Percentiles rank a stretch among this genome's conserved stretches.
Evolutionary conservation across 2,888 invertebrate genomes (phyloP).

Genomic region (Nemurella pictetii): DNA sequence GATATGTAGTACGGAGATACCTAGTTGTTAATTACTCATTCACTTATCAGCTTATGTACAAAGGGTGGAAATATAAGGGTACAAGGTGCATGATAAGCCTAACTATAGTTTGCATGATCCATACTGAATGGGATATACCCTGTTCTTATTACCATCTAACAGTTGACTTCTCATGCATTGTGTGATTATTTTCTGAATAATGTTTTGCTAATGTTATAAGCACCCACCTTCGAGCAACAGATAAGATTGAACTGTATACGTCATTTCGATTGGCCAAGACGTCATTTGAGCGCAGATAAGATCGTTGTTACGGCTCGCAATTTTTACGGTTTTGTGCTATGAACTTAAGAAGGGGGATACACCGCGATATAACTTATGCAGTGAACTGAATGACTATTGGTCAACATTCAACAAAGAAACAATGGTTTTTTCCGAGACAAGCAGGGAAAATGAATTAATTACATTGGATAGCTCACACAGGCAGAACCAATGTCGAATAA

Average conservation of each 20-base stretch:
- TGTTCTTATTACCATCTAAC: not conserved
- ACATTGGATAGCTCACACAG: not conserved
- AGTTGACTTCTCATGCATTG: not conserved
- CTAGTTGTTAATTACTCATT: not conserved
- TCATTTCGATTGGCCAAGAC: not conserved
- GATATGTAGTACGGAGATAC: not conserved
- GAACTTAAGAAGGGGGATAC: not conserved
- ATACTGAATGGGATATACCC: not conserved
- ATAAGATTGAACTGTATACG: not conserved
- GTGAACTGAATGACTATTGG: slow-evolving; percentile 3
- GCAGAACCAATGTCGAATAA: slow-evolving; percentile 3
- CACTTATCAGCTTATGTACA: not conserved
- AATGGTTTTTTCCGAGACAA: not conserved
- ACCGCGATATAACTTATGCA: not conserved
- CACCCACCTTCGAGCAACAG: not conserved
- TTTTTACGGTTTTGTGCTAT: slow-evolving; percentile 6
- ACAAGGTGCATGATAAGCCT: not conserved
- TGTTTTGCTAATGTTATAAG: not conserved
- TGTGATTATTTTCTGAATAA: not conserved
- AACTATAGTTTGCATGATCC: not conserved
- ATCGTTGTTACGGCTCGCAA: slow-evolving; percentile 7
- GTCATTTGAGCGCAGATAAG: not conserved
- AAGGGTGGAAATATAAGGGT: not conserved
- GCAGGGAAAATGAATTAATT: slow-evolving; percentile 10
- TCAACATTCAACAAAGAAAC: slow-evolving; percentile 9